A percentile compares a stretch with the other conserved stretches of the same genome.
Evolutionary conservation across 64 coral and sea anemone species (phyloP).

Genomic region (Pocillopora verrucosa): DNA sequence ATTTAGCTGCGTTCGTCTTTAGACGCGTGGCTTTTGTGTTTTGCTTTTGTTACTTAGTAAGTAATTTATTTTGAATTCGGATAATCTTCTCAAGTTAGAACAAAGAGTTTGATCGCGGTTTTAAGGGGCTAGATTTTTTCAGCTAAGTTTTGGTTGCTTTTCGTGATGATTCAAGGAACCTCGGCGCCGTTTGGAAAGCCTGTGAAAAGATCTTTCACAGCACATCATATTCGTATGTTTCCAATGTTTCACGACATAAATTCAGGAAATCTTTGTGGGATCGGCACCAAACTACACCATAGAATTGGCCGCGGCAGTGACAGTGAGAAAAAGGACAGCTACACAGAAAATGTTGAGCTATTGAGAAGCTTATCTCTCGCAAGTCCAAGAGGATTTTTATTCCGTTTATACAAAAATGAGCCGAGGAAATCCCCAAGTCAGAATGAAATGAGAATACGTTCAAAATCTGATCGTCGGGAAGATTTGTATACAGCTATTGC

Average conservation of each 20-base stretch:
- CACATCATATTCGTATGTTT: not conserved
- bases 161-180: not conserved
- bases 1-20: not conserved
- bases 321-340: not conserved
- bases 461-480: not conserved
- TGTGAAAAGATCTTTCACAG: not conserved
- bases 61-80: not conserved
- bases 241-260: not conserved
- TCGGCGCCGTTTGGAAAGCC: not conserved
- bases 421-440: not conserved
- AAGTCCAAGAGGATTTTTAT: conserved; percentile 33
- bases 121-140: not conserved
- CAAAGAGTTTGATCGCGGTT: not conserved
- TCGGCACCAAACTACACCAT: not conserved
- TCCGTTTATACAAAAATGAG: conserved; percentile 15
- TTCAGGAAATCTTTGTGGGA: not conserved
- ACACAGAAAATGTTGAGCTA: not conserved
- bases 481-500: too few species aligned
- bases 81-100: not conserved
- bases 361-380: not conserved
- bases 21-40: not conserved
- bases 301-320: not conserved
- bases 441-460: not conserved
- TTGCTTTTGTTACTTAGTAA: not conserved
- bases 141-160: not conserved